Evolutionary conservation across 2,797 vertebrate genomes (phyloP).

Genomic region (Chelonia mydas): DNA sequence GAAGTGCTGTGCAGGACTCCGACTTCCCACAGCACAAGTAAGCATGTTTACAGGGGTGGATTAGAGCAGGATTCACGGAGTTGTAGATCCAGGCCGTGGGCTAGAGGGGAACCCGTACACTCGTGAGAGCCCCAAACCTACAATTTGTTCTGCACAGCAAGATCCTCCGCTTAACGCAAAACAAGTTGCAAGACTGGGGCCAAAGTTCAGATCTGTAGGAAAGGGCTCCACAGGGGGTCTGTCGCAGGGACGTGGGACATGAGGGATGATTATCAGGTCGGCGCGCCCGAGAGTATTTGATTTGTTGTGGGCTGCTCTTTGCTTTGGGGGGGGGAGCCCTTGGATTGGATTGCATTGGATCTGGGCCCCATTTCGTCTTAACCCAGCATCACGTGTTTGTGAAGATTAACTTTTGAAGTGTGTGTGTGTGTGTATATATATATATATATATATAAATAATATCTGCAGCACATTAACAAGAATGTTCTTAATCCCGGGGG

Average conservation of each 20-base stretch:
- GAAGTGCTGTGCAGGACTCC: neutral
- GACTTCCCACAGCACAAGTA: rapidly evolving
- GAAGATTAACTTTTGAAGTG: constrained; percentile 1
- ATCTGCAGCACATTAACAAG: neutral
- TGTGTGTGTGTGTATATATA: neutral
- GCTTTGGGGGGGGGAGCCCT: neutral
- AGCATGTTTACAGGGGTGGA: neutral
- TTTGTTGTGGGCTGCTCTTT: neutral
- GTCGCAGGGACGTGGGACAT: neutral
- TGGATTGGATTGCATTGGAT: neutral
- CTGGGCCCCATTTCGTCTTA: neutral
- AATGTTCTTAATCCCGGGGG: neutral
- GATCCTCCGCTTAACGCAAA: no score
- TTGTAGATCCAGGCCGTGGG: neutral
- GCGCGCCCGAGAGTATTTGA: neutral
- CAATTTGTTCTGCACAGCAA: neutral
- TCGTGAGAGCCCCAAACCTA: neutral
- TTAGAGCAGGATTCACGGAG: neutral
- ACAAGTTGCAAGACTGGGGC: neutral
- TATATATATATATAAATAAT: no score
- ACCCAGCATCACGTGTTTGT: neutral
- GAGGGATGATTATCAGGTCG: neutral
- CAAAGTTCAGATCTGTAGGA: neutral
- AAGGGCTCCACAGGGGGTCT: neutral
- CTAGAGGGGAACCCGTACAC: neutral